Base-by-base conservation (phyloP, 2,888 invertebrate species). In the Pheosia tremula region DNA sequence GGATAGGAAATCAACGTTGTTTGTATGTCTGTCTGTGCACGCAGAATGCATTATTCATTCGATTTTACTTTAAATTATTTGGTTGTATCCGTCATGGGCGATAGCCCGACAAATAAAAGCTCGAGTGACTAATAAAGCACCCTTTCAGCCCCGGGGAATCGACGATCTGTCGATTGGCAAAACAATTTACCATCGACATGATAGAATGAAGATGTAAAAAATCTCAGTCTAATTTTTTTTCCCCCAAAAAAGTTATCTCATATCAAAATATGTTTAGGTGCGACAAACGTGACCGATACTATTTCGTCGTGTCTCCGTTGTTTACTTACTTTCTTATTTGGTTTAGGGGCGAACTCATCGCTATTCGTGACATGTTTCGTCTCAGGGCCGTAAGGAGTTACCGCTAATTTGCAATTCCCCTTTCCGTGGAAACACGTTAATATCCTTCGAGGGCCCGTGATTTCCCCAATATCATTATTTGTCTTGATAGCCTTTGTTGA, bases 401-500 rank as follows among this genome's bases (percentile, higher is more conserved):
- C 71, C 67, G 64, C 76, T 61, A 58, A 58, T 88, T 87, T 85
- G 82, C 85, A 83, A 84, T 84, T 85, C 83, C 76, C 78, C 75
- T 78, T 72, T 77, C 71, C 72, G 66, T 75, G 66, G 78, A 75
- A 82, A 86, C 81, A 85, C 77, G 83, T 79, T 85, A 86, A 87
- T 86, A 85, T 83, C 82, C 85, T 83, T 77, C 74, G 77, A 75
- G 77, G 68, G 72, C 61, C 70, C 67, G 77, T 79, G 81, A 84
- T 83, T 85, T 83, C 77, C 78, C 79, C 82, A 74, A 83, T 83
- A 83, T 78, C 69, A 77, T 80, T 84, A 82, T 84, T 85, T 79
- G 77, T 79, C 75, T 82, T 79, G 75, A 81, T 79, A 68, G 82
- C 68, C 73, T 83, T 82, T 83, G 79, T 80, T 77, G 69, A 69